These are phyloP conservation scores for Xiphias gladius DNA, from an alignment of 2,113 vertebrate genomes.

Conservation along the genomic window DNA sequence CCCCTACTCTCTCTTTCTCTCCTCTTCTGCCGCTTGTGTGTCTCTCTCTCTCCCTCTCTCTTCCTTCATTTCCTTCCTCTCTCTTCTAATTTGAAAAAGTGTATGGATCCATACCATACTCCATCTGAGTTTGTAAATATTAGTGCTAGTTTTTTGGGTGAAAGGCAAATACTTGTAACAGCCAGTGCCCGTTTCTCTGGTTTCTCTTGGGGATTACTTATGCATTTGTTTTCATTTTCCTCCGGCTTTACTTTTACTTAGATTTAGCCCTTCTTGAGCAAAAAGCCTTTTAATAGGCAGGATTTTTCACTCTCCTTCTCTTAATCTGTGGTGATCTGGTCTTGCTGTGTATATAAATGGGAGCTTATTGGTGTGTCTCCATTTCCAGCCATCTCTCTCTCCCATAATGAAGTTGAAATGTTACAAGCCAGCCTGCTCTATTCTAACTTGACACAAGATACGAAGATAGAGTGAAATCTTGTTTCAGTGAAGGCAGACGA, in stretches of 20 bases:
- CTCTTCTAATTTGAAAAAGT: slow-evolving; percentile 55
- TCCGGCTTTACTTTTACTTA: slow-evolving; percentile 67
- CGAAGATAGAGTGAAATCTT: slow-evolving; percentile 61
- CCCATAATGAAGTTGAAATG: slow-evolving; percentile 66
- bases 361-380: slow-evolving; percentile 66
- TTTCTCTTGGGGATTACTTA: slow-evolving; percentile 75
- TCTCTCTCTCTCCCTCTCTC: slow-evolving; percentile 31
- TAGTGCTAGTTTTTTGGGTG: slow-evolving; percentile 62
- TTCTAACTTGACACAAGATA: slow-evolving; percentile 59
- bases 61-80: slow-evolving; percentile 25
- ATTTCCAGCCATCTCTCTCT: slow-evolving; percentile 58
- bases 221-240: slow-evolving; percentile 81
- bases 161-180: slow-evolving; percentile 77
- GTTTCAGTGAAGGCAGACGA: slow-evolving; percentile 52
- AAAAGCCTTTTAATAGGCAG: slow-evolving; percentile 62
- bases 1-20: slow-evolving; percentile 57
- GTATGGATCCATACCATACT: slow-evolving; percentile 57
- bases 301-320: slow-evolving; percentile 37
- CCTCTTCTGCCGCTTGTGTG: slow-evolving; percentile 44
- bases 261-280: slow-evolving; percentile 65
- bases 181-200: slow-evolving; percentile 52
- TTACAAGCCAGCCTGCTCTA: slow-evolving; percentile 42
- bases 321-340: slow-evolving; percentile 74
- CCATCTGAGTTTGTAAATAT: slow-evolving; percentile 77
- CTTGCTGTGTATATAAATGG: slow-evolving; percentile 67